Conservation (phyloP, 1,140 invertebrate species). For the Pogonomyrmex barbatus region DNA sequence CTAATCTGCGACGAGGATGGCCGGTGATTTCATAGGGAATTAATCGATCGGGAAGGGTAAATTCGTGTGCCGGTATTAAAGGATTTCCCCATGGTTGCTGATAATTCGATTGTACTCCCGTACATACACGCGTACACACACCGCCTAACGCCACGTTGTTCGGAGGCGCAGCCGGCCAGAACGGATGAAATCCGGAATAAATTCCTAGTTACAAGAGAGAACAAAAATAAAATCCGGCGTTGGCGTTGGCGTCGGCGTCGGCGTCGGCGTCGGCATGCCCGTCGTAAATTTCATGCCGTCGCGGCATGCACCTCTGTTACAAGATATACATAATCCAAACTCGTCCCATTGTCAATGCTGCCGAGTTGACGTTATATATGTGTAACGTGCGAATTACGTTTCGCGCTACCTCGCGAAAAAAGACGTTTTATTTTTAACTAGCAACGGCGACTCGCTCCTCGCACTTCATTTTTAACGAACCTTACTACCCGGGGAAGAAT, state of each 20-base stretch:
- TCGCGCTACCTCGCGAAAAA: slow-evolving; percentile 35
- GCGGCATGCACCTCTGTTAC: slow-evolving; percentile 45
- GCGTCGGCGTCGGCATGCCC: not conserved
- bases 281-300: slow-evolving; percentile 60
- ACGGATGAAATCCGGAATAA: slow-evolving; percentile 73
- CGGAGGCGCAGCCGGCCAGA: slow-evolving; percentile 62
- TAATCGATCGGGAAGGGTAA: slow-evolving; percentile 74
- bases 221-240: slow-evolving; percentile 65
- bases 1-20: slow-evolving; percentile 72
- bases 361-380: slow-evolving; percentile 21
- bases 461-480: slow-evolving; percentile 34
- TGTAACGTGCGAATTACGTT: slow-evolving; percentile 25
- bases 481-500: not conserved
- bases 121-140: slow-evolving; percentile 47
- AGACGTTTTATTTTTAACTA: slow-evolving; percentile 56
- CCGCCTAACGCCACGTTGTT: slow-evolving; percentile 40
- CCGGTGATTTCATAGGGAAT: slow-evolving; percentile 76
- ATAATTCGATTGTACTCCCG: slow-evolving; percentile 76
- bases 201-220: slow-evolving; percentile 68
- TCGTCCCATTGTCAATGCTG: slow-evolving; percentile 56
- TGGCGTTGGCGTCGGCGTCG: not conserved
- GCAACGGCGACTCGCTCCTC: not conserved
- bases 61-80: slow-evolving; percentile 76
- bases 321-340: slow-evolving; percentile 57
- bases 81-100: slow-evolving; percentile 76